Percentiles rank a stretch among this genome's conserved stretches.
Conservation (phyloP, 2,888 invertebrate genomes). For the Tromatobia lineatoria region DNA sequence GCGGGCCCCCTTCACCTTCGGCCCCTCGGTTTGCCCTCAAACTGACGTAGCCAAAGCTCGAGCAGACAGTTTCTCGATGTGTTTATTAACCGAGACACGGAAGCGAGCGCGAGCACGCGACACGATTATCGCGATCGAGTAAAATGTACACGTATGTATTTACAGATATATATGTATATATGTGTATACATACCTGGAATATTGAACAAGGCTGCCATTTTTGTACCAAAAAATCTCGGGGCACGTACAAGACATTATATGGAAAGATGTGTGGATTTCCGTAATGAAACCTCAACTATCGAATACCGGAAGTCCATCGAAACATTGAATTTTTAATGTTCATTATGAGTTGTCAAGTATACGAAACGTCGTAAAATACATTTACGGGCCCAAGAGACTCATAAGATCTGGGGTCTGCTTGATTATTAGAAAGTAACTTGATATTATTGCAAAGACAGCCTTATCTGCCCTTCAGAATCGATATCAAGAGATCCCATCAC, state of each 20-base stretch:
- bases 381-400: not conserved
- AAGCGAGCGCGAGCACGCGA: constrained; percentile 68
- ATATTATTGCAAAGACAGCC: not conserved
- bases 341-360: not conserved
- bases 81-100: constrained; percentile 71
- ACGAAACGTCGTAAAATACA: not conserved
- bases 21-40: not conserved
- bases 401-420: not conserved
- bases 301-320: constrained; percentile 66
- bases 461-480: not conserved
- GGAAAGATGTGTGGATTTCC: constrained; percentile 31
- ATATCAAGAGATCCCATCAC: too few relatives aligned
- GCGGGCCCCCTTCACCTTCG: constrained; percentile 21
- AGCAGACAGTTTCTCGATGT: constrained; percentile 67
- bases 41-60: constrained; percentile 30
- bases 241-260: constrained; percentile 54
- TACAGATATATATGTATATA: constrained; percentile 16
- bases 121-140: constrained; percentile 70
- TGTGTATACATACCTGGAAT: constrained; percentile 13
- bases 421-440: not conserved
- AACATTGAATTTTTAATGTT: constrained; percentile 32
- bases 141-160: constrained; percentile 57
- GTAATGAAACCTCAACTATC: constrained; percentile 41
- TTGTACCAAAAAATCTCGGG: constrained; percentile 49
- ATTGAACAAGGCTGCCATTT: constrained; percentile 56